phyloP scores from a whole-genome alignment of 1,140 invertebrate genomes.

The Pogonus chalceus region DNA sequence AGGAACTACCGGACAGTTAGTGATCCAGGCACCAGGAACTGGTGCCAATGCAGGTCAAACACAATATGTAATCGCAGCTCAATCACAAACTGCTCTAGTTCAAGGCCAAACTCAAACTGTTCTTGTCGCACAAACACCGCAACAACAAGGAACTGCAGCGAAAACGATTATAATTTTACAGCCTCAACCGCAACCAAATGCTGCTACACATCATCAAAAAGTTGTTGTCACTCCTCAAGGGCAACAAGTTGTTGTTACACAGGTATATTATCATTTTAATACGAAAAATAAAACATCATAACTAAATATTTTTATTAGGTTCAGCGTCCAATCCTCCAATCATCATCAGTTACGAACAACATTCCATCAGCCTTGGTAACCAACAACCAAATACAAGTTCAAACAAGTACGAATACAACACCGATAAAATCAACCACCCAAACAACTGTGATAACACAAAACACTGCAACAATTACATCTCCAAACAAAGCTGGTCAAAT shows the following conservation, averaged over 20 bases:
- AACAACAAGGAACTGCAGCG: slow-evolving; percentile 49
- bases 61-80: slow-evolving; percentile 48
- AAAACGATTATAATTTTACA: slow-evolving; percentile 66
- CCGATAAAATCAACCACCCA: neutral
- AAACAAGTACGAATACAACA: neutral
- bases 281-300: no score
- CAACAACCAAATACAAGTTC: neutral
- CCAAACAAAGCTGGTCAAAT: neutral
- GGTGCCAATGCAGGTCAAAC: slow-evolving; percentile 39
- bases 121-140: slow-evolving; percentile 48
- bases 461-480: neutral
- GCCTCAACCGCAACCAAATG: slow-evolving; percentile 38
- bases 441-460: neutral
- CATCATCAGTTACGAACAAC: slow-evolving; percentile 36
- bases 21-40: slow-evolving; percentile 38
- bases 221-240: slow-evolving; percentile 56
- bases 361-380: slow-evolving; percentile 13
- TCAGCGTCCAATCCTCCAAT: slow-evolving; percentile 43
- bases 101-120: slow-evolving; percentile 53
- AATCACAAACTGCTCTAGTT: slow-evolving; percentile 48
- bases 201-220: slow-evolving; percentile 31
- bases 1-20: slow-evolving; percentile 23
- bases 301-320: no score
- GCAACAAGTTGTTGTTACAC: slow-evolving; percentile 51
- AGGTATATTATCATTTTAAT: no score